Evolutionary conservation across 2,888 invertebrate genomes (phyloP).

Genomic region (Chirona hameri): DNA sequence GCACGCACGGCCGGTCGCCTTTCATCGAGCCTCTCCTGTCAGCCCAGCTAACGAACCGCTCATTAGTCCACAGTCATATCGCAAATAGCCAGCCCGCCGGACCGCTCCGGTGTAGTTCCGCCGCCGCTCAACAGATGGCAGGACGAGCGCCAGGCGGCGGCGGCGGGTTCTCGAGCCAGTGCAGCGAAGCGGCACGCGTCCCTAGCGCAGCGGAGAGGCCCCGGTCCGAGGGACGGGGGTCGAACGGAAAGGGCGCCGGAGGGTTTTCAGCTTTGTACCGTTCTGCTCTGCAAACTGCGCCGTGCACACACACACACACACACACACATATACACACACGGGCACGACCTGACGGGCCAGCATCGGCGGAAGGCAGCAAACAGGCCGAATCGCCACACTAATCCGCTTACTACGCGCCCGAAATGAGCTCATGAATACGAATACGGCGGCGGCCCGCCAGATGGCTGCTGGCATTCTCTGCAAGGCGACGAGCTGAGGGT

Average conservation of each 20-base stretch:
- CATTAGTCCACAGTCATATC: background rate
- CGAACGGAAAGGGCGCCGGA: too few species aligned
- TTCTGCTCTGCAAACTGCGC: too few species aligned
- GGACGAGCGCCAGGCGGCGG: background rate
- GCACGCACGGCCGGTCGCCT: background rate
- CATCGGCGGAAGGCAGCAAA: background rate
- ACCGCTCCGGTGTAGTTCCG: background rate
- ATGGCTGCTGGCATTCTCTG: background rate
- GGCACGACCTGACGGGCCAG: background rate
- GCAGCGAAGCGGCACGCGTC: background rate
- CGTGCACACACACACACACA: too few species aligned
- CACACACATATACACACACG: background rate
- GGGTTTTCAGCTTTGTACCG: too few species aligned
- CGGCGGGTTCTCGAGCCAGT: background rate
- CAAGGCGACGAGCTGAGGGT: background rate
- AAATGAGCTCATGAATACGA: slow-evolving; percentile 8
- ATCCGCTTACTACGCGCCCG: slow-evolving; percentile 1
- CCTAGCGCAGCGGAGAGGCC: background rate
- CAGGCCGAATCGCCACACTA: background rate
- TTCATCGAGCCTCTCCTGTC: background rate
- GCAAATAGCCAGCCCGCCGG: too few species aligned
- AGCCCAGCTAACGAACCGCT: background rate
- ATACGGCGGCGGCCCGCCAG: background rate
- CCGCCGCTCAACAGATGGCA: background rate
- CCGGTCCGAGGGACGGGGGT: background rate